Evolutionary conservation across 1,140 invertebrate genomes (phyloP).

Genomic region (Drosophila sp.): DNA sequence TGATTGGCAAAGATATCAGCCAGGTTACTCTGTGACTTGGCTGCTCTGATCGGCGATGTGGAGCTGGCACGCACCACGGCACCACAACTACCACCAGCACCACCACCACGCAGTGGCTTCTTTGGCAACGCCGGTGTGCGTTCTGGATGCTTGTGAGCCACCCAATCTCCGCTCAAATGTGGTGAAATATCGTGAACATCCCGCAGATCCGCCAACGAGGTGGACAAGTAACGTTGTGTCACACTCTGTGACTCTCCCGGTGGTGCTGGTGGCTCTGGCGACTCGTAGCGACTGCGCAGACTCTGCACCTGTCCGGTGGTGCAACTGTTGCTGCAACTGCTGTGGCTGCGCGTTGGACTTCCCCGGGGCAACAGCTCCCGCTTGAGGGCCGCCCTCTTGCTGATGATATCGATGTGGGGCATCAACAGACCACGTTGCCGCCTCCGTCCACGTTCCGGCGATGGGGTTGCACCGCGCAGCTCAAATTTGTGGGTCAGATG

Average conservation of each 20-base stretch:
- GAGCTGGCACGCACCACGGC: slow-evolving; percentile 59
- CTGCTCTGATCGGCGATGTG: slow-evolving; percentile 60
- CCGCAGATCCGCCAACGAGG: slow-evolving; percentile 91
- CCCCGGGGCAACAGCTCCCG: slow-evolving; percentile 79
- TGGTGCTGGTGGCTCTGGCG: slow-evolving; percentile 70
- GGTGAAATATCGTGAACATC: slow-evolving; percentile 91
- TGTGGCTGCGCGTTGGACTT: slow-evolving; percentile 80
- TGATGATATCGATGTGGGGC: slow-evolving; percentile 95
- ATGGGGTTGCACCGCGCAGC: slow-evolving; percentile 50
- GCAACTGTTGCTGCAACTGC: slow-evolving; percentile 85
- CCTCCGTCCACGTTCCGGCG: slow-evolving; percentile 84
- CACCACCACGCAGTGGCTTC: slow-evolving; percentile 36
- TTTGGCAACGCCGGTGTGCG: slow-evolving; percentile 67
- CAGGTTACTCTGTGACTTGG: slow-evolving; percentile 78
- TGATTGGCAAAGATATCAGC: slow-evolving; percentile 88
- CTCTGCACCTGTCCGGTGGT: slow-evolving; percentile 88
- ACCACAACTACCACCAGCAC: neutral
- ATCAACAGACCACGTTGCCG: slow-evolving; percentile 88
- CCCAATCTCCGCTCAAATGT: slow-evolving; percentile 91
- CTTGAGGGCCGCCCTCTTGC: slow-evolving; percentile 91
- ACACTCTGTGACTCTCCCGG: neutral
- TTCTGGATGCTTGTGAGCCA: slow-evolving; percentile 90
- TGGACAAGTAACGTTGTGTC: slow-evolving; percentile 86
- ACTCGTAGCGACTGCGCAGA: slow-evolving; percentile 89
- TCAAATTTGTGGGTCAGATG: slow-evolving; percentile 88